Evolutionary conservation across 2,888 invertebrate species (phyloP), one percentile per base, ranked within the genome.

Genomic region (Stratiomys singularior): DNA sequence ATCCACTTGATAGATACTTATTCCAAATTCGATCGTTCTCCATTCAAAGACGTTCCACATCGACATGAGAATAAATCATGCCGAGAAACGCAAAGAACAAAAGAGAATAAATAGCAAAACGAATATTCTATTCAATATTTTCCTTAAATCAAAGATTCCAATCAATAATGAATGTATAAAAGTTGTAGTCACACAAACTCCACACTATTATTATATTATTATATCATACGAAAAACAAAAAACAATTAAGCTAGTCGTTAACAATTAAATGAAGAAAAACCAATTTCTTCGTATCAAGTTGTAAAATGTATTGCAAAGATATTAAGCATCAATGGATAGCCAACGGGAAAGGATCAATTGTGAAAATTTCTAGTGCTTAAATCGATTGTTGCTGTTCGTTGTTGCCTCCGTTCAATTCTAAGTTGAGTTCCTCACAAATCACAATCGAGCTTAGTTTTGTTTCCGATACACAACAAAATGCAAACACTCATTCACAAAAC

Each of bases 161-260:
- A 72, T 71, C 66, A 80, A 77, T 72, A 77, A 37, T 37, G 37
- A 44, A 25, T 52, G 71, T 76, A 74, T 64, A 69, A 79, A 77
- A 78, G 76, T 66, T 76, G 56, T 79, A 80, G 80, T 81, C 80
- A 80, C n/a, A n/a, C 81, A 79, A 79, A 80, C 77, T 79, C 78
- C 80, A 79, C 80, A 81, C 80, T 79, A 79, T 80, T 9, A 9
- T n/a, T n/a, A n/a, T n/a, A n/a, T n/a, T n/a, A n/a, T n/a, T 5
- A 37, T 37, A 37, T 37, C 37, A 79, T 11, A 80, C 78, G 63
- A 76, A 21, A 78, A 52, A 78, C 72, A 56, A 80, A n/a, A 81
- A 79, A 80, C 81, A 80, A 81, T 79, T 77, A 82, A 80, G 80
- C 81, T 81, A 82, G 80, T 82, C 79, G 79, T 79, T 78, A 79